A percentile compares a stretch with the other conserved stretches of the same genome.
These are phyloP conservation scores for Coptotermes formosanus DNA, from an alignment of 1,140 invertebrate genomes.

Conservation along the genomic window DNA sequence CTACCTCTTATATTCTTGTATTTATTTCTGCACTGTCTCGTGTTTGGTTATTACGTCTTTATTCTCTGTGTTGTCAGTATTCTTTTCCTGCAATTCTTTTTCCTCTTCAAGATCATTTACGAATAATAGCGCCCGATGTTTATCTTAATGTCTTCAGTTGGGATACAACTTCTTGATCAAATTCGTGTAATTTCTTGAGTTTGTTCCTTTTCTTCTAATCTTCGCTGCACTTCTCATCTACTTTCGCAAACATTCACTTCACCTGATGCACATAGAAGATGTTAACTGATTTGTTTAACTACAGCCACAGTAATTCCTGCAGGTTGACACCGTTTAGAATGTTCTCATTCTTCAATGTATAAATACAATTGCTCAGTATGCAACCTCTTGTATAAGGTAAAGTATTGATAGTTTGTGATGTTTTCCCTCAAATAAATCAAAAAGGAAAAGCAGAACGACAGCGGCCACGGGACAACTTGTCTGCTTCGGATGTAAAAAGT, in stretches of 20 bases:
- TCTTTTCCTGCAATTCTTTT: not conserved
- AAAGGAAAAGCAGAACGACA: not conserved
- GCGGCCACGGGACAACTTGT: conserved; percentile 9
- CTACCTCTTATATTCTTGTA: not conserved
- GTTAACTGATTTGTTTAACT: not conserved
- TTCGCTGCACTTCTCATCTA: not conserved
- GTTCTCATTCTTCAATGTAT: no score
- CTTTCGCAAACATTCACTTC: not conserved
- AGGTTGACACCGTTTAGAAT: not conserved
- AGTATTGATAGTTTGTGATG: not conserved
- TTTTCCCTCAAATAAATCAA: not conserved
- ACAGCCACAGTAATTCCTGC: not conserved
- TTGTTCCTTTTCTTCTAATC: not conserved
- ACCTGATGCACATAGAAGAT: not conserved
- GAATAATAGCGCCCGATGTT: not conserved
- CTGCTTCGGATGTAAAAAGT: not conserved
- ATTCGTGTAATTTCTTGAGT: not conserved
- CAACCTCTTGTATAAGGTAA: not conserved
- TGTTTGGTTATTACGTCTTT: not conserved
- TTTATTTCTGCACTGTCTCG: not conserved
- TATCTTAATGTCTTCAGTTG: not conserved
- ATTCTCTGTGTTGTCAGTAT: not conserved
- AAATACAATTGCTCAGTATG: not conserved
- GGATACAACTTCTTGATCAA: not conserved
- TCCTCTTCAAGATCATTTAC: not conserved